phyloP scores from a whole-genome alignment of 2,113 vertebrate species.

The Chloropsis hardwickii region DNA sequence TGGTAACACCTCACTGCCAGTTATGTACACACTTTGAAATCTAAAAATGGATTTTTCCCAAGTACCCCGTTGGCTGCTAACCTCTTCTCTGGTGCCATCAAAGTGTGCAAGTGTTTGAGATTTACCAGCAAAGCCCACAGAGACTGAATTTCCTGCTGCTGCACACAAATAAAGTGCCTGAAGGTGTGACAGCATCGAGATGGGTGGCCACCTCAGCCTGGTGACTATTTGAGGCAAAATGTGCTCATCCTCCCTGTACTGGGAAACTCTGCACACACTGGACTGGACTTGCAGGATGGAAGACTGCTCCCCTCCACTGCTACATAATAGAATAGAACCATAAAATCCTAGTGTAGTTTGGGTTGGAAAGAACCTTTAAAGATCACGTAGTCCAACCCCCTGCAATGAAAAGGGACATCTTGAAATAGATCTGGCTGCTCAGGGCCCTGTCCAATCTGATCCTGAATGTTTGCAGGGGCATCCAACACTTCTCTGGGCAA shows the following conservation, averaged over 20 bases:
- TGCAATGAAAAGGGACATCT: not conserved
- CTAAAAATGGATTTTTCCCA: not conserved
- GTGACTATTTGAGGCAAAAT: not conserved
- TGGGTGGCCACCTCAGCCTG: not conserved
- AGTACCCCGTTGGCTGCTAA: not conserved
- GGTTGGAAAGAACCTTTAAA: not conserved
- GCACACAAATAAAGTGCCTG: not conserved
- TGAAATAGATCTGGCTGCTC: not conserved
- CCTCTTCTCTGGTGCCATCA: not conserved
- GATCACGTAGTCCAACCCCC: rapidly evolving
- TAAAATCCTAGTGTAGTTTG: not conserved
- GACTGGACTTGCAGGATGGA: not conserved
- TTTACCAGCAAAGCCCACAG: not conserved
- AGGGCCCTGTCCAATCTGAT: not conserved
- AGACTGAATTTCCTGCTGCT: not conserved
- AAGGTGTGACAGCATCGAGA: not conserved
- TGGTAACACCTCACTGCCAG: not conserved
- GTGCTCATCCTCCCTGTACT: rapidly evolving
- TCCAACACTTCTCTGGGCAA: not conserved
- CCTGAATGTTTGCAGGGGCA: not conserved
- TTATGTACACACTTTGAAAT: not conserved
- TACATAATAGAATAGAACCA: not conserved
- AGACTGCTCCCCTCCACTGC: not conserved
- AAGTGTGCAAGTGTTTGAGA: not conserved
- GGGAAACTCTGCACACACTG: not conserved